Evolutionary conservation across 2,888 invertebrate species (phyloP), one percentile per base, ranked within the genome.

Genomic region (Sinohyriopsis cumingii): DNA sequence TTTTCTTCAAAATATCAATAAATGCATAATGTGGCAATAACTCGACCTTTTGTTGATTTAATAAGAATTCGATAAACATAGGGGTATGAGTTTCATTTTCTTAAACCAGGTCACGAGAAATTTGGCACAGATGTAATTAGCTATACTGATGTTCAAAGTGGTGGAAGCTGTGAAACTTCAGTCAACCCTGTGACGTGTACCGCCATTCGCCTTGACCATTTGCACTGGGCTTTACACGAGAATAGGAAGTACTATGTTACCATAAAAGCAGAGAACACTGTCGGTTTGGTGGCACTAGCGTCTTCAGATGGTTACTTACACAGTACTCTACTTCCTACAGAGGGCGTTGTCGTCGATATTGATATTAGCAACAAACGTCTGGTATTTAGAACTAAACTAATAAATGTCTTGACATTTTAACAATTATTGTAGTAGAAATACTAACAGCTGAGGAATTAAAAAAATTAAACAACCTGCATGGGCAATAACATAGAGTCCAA

Each of bases 331-430:
- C 55, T 75, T 15, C 68, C 78, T 7, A 65, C 77, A 15, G 15
- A 67, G 22, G 80, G 80, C 5, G 64, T 80, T n/a, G 78, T 78
- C 9, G 63, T 69, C 33, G 79, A 79, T 65, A 61, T 80, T 12
- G 60, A 67, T 25, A 59, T 22, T 9, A 63, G 67, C 57, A 59
- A 54, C 9, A 19, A 57, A n/a, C 24, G 24, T 25, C 28, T 24
- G 63, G 70, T 60, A 33, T 5, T 3, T 20, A 22, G 5, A 28
- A 28, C 28, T 28, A 5, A 28, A 28, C 5, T 28, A 5, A 0
- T 28, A 28, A 28, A 28, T 28, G 28, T 28, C 5, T 28, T 5
- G 28, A 28, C 3, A 5, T 28, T 28, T 28, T 28, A 28, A 28
- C 5, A 28, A 28, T 3, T 3, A 25, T 25, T 25, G 25, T 25